Evolutionary conservation across 2,888 invertebrate genomes (phyloP), one percentile per base, ranked within the genome.

Genomic region (Megaustenia siamemsis): DNA sequence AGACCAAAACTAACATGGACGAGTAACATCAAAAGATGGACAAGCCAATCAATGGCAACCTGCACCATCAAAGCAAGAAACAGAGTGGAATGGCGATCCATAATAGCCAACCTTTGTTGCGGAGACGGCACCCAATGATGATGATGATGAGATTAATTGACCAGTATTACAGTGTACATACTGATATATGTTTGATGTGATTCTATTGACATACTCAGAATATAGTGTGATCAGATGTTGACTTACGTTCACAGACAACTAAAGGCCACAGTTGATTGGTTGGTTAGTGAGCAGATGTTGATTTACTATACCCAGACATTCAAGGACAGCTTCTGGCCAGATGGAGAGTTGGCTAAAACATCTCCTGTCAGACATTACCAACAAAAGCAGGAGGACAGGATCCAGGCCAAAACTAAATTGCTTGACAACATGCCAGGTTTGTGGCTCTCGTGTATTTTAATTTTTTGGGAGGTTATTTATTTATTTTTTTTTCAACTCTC

Each of bases 281-380:
- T 97, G 89, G 97, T 97, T 92, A 97, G 97, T 21, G 98, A 98
- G 93, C 96, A 97, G 87, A 98, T 98, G 97, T 94, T 98, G 85
- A 96, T 97, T 92, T 97, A 97, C 93, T 98, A 98, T 93, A 96
- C 97, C 75, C 96, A 97, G 85, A 95, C 96, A 45, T 96, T 97
- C 86, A 95, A 97, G 83, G 97, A 97, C 93, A 96, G 97, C 1
- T 97, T 97, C 96, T 98, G 98, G 98, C 97, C 97, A 0, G 96
- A 97, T 81, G 97, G 97, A 0, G 86, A 91, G 60, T 88, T 93
- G 77, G 96, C 96, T 0, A 95, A 95, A n/a, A 94, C 95, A 1
- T 93, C 94, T 0, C 94, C 94, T 3, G 90, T 94, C 35, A 94
- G 96, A 84, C 95, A 95, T 12, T 95, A 96, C 69, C 95, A 96